These are phyloP conservation scores for Meandrusa payeni DNA, from an alignment of 2,888 invertebrate genomes.

Conservation along the genomic window DNA sequence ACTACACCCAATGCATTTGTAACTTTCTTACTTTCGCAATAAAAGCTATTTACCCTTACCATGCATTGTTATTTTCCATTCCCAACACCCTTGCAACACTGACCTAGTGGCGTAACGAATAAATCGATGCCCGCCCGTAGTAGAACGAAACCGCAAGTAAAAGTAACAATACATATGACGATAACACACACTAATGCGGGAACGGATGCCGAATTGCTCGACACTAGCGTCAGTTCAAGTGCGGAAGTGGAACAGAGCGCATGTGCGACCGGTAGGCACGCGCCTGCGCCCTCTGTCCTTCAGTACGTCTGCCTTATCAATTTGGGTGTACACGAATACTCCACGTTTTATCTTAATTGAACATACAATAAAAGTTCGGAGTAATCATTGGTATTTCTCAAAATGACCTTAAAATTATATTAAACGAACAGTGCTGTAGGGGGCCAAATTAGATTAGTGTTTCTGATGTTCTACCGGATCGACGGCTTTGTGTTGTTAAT, in stretches of 20 bases:
- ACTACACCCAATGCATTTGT: conserved; percentile 47
- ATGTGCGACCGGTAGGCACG: conserved; percentile 46
- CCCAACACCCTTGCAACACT: conserved; percentile 41
- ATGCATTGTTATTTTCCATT: conserved; percentile 28
- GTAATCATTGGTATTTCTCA: conserved; percentile 1
- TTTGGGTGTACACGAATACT: conserved; percentile 35
- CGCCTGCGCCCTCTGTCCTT: conserved; percentile 49
- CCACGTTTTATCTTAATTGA: conserved; percentile 24
- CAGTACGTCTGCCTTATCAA: conserved; percentile 43
- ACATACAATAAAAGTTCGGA: conserved; percentile 7
- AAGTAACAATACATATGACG: conserved; percentile 29
- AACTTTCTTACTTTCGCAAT: conserved; percentile 72
- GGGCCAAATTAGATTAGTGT: conserved; percentile 47
- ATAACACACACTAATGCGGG: conserved; percentile 26
- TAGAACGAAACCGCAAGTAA: conserved; percentile 24
- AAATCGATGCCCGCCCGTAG: conserved; percentile 51
- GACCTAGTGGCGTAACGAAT: conserved; percentile 52
- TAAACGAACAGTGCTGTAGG: conserved; percentile 33
- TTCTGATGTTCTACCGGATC: conserved; percentile 72
- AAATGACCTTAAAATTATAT: conserved; percentile 33
- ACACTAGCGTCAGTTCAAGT: conserved; percentile 36
- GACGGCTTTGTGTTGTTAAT: conserved; percentile 53
- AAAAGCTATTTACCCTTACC: conserved; percentile 60
- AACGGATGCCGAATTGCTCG: conserved; percentile 25
- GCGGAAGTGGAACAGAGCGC: conserved; percentile 51